A percentile compares a stretch with the other conserved stretches of the same genome.
Conservation (phyloP, 2,888 invertebrate genomes). For the Trisateles emortualis region DNA sequence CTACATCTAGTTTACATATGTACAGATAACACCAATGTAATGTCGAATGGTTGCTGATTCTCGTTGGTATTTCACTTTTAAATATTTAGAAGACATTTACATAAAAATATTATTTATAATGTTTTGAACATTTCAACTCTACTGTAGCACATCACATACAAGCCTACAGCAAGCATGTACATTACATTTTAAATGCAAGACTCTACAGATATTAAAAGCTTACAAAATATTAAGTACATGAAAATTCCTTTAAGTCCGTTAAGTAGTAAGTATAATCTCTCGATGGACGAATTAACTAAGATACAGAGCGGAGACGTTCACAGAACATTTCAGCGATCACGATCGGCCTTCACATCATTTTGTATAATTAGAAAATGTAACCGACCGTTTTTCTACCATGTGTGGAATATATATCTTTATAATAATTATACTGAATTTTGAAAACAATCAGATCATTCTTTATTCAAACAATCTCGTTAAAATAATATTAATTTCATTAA, state of each 20-base stretch:
- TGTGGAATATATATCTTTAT: neutral
- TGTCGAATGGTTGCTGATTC: slow-evolving; percentile 46
- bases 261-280: slow-evolving; percentile 70
- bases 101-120: slow-evolving; percentile 40
- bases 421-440: neutral
- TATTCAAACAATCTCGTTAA: neutral
- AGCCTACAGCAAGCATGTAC: slow-evolving; percentile 59
- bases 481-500: neutral
- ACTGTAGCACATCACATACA: slow-evolving; percentile 28
- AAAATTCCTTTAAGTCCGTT: slow-evolving; percentile 72
- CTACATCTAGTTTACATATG: slow-evolving; percentile 82
- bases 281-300: slow-evolving; percentile 71
- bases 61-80: slow-evolving; percentile 29
- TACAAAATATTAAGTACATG: slow-evolving; percentile 82
- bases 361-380: neutral
- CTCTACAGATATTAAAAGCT: slow-evolving; percentile 65
- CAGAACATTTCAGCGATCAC: slow-evolving; percentile 37
- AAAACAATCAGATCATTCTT: neutral
- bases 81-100: slow-evolving; percentile 32
- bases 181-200: slow-evolving; percentile 72
- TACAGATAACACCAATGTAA: slow-evolving; percentile 68
- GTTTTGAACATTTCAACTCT: slow-evolving; percentile 43
- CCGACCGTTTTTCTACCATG: neutral
- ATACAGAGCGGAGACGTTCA: slow-evolving; percentile 38
- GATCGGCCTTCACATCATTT: slow-evolving; percentile 4